Evolutionary conservation across 2,113 vertebrate genomes (phyloP).

Genomic region (Daphoenositta chrysoptera): DNA sequence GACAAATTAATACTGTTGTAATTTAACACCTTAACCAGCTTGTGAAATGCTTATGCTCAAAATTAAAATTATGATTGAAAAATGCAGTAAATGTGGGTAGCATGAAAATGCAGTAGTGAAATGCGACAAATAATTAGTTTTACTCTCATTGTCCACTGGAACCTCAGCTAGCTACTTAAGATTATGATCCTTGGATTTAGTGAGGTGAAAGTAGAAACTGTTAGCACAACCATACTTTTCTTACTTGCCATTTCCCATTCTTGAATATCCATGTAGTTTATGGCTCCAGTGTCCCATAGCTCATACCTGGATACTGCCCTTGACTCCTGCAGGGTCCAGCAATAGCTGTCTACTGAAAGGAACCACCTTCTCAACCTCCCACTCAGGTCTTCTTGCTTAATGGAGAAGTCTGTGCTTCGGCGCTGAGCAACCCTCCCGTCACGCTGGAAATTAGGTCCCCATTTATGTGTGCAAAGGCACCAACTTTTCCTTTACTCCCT

Average conservation of each 20-base stretch:
- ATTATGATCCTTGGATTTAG: not conserved
- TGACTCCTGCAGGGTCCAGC: not conserved
- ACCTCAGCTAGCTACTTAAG: not conserved
- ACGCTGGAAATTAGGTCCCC: not conserved
- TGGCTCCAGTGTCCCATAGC: not conserved
- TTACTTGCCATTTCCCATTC: not conserved
- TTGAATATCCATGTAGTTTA: not conserved
- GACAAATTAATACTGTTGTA: not conserved
- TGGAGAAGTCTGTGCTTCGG: not conserved
- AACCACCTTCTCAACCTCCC: not conserved
- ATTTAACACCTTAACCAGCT: not conserved
- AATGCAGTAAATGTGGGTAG: not conserved
- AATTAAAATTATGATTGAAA: not conserved
- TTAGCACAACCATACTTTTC: not conserved
- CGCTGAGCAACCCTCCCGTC: not conserved
- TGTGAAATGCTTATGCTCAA: not conserved
- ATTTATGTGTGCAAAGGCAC: not conserved
- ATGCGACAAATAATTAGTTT: not conserved
- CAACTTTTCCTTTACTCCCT: not conserved
- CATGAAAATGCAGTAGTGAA: not conserved
- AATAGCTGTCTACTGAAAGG: not conserved
- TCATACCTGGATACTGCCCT: not conserved
- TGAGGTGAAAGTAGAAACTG: not conserved
- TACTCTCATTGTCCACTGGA: not conserved
- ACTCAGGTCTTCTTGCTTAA: not conserved